Base-by-base conservation (phyloP, 1,140 invertebrate species). In the Cherax destructor region DNA sequence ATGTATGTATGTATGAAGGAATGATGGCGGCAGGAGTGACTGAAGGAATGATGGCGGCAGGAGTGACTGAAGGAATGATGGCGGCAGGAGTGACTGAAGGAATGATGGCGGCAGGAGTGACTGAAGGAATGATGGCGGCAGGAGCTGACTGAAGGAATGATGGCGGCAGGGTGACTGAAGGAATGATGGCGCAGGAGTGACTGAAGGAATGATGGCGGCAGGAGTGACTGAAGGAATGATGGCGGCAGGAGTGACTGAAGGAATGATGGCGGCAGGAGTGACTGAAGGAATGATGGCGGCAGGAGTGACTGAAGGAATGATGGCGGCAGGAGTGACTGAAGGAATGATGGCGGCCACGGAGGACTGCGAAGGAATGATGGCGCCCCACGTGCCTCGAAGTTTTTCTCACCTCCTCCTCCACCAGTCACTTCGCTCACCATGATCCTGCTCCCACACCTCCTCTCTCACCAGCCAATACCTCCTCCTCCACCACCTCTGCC, bases 51-150 rank as follows among this genome's bases (percentile, higher is more conserved):
- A 59, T n/a, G 30, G 56, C 21, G 30, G 30, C 72, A 18, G n/a
- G 65, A 85, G 83, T 21, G 61, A 85, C 30, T 72, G 49, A 85
- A 61, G 18, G 65, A 72, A 61, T 47, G 59, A 85, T 59, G 49
- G 83, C 5, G 80, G 56, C 30, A 41, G 2, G 30, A 56, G 80
- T 24, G 50, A 83, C 49, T 56, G 50, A 83, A 18, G 13, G 49
- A 56, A 13, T 30, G 79, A 21, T 6, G 79, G 79, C 47, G 4
- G 5, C 0, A 18, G 4, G 1, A 50, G 47, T 16, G 41, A 21
- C 18, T 16, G 4, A 24, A 79, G 41, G 41, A 4, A 16, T 3
- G 52, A 52, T n/a, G 24, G 24, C 47, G 79, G 13, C 13, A 41
- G 2, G 2, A 41, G 30, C n/a, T 41, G 30, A 41, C 30, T 41